phyloP scores from a whole-genome alignment of 1,140 invertebrate genomes.

The Leptinotarsa defecta region DNA sequence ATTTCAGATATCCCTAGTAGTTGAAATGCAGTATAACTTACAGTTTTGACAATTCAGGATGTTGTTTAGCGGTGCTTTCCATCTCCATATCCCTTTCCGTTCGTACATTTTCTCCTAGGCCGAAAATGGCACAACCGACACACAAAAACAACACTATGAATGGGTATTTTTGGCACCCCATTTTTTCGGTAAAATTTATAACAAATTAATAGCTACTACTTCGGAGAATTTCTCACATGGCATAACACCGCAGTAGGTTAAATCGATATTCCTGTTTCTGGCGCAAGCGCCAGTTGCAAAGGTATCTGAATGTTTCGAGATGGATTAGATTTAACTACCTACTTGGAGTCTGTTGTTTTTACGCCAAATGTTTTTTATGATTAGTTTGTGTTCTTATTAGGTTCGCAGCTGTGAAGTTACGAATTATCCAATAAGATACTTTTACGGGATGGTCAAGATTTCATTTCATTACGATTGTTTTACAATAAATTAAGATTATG shows the following conservation, averaged over 20 bases:
- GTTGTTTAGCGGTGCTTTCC: conserved; percentile 39
- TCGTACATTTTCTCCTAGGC: conserved; percentile 38
- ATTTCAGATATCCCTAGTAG: not conserved
- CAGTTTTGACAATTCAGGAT: conserved; percentile 48
- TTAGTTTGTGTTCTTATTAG: too few species aligned
- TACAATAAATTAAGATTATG: too few species aligned
- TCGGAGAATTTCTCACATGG: not conserved
- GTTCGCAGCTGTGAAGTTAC: too few species aligned
- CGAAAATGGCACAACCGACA: conserved; percentile 25
- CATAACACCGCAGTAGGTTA: conserved; percentile 2
- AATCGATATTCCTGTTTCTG: conserved; percentile 10
- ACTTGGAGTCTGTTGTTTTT: too few species aligned
- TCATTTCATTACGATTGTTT: too few species aligned
- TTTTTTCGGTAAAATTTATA: not conserved
- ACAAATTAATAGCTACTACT: not conserved
- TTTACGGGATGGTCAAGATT: too few species aligned
- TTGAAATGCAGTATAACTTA: conserved; percentile 30
- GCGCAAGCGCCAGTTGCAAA: not conserved
- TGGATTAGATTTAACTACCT: too few species aligned
- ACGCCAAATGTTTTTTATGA: too few species aligned
- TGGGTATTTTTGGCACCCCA: conserved; percentile 16
- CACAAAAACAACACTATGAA: conserved; percentile 37
- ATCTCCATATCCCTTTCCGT: conserved; percentile 9
- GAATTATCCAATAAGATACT: too few species aligned
- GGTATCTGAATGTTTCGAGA: too few species aligned